A percentile compares a stretch with the other conserved stretches of the same genome.
Conservation (phyloP, 2,113 vertebrate species). For the Polypterus bichir region DNA sequence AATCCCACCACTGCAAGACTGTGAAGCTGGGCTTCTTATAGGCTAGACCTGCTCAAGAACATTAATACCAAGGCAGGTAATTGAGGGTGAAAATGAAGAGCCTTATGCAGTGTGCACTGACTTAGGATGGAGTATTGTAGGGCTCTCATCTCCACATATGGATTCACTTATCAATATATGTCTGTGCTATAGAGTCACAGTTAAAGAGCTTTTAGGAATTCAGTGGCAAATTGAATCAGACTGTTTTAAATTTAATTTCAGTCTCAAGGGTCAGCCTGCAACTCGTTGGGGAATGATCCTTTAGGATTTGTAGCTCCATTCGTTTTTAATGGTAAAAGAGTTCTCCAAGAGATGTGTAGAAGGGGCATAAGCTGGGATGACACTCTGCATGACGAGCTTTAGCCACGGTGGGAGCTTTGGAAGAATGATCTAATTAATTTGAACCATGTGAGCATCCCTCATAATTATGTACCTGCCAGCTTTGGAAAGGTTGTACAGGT, state of each 20-base stretch:
- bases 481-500: constrained; percentile 1
- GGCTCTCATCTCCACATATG: background rate
- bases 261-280: constrained; percentile 9
- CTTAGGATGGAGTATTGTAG: constrained; percentile 18
- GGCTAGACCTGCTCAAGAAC: constrained; percentile 16
- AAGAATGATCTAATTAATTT: constrained; percentile 12
- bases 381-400: background rate
- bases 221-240: constrained; percentile 7
- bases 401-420: constrained; percentile 12
- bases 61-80: constrained; percentile 5
- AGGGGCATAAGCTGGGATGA: constrained; percentile 2
- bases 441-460: constrained; percentile 3
- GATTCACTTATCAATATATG: constrained; percentile 7
- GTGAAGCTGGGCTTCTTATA: constrained; percentile 11
- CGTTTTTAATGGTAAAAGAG: constrained; percentile 11
- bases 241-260: background rate
- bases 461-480: constrained; percentile 2
- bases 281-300: constrained; percentile 12
- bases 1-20: constrained; percentile 12
- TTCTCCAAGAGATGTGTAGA: constrained; percentile 3
- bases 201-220: constrained; percentile 13
- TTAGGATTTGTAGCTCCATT: constrained; percentile 12
- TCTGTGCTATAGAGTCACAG: constrained; percentile 6
- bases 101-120: constrained; percentile 19
- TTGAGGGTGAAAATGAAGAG: constrained; percentile 9